Conservation (phyloP, 2,797 vertebrate species). For the Hybognathus amarus region DNA sequence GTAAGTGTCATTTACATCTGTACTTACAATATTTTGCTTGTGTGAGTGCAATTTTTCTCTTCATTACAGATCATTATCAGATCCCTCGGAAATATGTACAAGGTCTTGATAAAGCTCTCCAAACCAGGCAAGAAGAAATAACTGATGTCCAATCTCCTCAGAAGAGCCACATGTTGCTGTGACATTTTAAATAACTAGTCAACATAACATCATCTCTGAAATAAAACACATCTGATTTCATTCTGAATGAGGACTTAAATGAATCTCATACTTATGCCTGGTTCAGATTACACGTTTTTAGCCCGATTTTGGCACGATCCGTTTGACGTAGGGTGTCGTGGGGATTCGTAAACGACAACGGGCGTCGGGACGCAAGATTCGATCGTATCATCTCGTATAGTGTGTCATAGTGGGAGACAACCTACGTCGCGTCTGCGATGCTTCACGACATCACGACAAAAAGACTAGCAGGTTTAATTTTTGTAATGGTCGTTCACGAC, state of each 20-base stretch:
- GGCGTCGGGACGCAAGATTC: no score
- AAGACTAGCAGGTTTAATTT: no score
- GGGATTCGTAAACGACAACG: no score
- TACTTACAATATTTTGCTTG: background rate
- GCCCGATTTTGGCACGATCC: no score
- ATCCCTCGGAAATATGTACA: constrained; percentile 90
- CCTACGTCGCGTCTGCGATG: no score
- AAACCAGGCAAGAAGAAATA: constrained; percentile 90
- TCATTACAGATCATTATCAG: constrained; percentile 87
- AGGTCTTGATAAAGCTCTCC: constrained; percentile 88
- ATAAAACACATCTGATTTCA: constrained; percentile 60
- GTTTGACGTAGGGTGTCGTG: no score
- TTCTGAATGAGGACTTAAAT: background rate
- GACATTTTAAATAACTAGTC: constrained; percentile 33
- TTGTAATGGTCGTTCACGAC: no score
- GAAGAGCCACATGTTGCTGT: constrained; percentile 10
- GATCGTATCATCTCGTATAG: no score
- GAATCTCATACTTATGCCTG: no score
- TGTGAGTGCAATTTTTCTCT: constrained; percentile 26
- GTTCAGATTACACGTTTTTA: no score
- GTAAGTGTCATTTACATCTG: background rate
- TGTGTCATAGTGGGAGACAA: no score
- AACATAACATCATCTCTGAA: constrained; percentile 32
- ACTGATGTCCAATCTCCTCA: background rate
- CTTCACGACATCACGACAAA: no score